These are phyloP conservation scores for Tetragnatha montana DNA, from an alignment of 2,888 invertebrate genomes.

Conservation along the genomic window DNA sequence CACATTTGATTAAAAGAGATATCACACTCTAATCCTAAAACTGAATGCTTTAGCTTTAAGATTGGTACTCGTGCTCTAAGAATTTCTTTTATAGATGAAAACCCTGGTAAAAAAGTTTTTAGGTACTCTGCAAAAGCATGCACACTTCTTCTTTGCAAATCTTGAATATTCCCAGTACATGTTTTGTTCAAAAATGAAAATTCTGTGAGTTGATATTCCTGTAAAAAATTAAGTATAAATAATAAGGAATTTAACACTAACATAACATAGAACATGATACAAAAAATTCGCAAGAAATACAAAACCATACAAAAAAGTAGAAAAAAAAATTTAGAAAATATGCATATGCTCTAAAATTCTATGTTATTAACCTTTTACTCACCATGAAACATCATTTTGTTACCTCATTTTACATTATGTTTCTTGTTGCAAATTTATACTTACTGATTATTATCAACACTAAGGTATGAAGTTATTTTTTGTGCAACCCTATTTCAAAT, in stretches of 20 bases:
- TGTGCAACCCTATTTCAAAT: too few relatives aligned
- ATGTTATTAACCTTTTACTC: not conserved
- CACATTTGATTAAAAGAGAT: conserved; percentile 88
- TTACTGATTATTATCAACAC: not conserved
- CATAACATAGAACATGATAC: too few relatives aligned
- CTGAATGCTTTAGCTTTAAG: conserved; percentile 87
- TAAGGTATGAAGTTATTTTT: not conserved
- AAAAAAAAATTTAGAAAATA: not conserved
- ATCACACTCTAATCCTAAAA: conserved; percentile 88
- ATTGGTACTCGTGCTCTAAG: conserved; percentile 92
- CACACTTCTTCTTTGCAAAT: conserved; percentile 84
- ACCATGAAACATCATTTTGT: not conserved
- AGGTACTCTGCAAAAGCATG: conserved; percentile 84
- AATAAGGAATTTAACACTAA: too few relatives aligned
- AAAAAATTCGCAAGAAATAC: too few relatives aligned
- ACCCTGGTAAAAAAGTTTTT: conserved; percentile 85
- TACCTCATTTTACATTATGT: not conserved
- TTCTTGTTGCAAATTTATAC: too few relatives aligned
- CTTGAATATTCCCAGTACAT: conserved; percentile 79
- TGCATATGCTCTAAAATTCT: not conserved
- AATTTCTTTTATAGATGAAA: conserved; percentile 80
- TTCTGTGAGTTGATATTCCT: conserved; percentile 73
- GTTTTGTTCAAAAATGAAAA: conserved; percentile 83
- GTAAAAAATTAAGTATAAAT: conserved; percentile 20
- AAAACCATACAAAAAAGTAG: too few relatives aligned